Conservation (phyloP, 2,888 invertebrate species). For the Zhengitettix transpicula region DNA sequence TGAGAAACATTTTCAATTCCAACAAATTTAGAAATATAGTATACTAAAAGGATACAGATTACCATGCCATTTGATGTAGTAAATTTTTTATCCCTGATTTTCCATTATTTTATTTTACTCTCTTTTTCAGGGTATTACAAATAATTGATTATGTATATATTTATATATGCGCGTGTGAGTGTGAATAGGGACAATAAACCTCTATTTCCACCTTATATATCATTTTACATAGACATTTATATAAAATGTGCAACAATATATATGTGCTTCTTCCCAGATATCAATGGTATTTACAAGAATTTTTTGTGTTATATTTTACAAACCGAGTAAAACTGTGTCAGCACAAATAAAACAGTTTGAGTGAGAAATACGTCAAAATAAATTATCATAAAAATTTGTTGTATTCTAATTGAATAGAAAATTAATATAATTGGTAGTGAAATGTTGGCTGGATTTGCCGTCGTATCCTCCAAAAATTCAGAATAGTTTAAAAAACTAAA, state of each 20-base stretch:
- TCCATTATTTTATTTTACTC: background rate
- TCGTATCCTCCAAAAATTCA: no score
- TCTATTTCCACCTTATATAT: background rate
- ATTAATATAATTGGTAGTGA: no score
- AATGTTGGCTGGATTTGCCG: no score
- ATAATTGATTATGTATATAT: background rate
- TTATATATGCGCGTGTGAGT: background rate
- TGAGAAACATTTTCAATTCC: conserved; percentile 5
- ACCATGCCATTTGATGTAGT: conserved; percentile 10
- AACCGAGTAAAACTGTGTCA: no score
- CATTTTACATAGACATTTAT: conserved; percentile 1
- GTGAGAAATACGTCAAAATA: no score
- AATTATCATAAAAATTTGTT: no score
- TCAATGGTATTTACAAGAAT: conserved; percentile 3
- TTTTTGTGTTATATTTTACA: no score
- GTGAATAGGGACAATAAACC: no score
- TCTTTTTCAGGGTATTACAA: background rate
- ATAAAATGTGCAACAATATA: conserved; percentile 11
- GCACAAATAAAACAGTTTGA: no score
- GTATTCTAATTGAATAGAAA: no score
- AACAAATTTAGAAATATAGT: conserved; percentile 5
- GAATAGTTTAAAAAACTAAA: no score
- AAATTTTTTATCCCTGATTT: no score
- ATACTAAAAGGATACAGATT: conserved; percentile 13
- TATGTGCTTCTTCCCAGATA: conserved; percentile 6